Conservation (phyloP, 2,888 invertebrate species). For the Julus scandinavius region DNA sequence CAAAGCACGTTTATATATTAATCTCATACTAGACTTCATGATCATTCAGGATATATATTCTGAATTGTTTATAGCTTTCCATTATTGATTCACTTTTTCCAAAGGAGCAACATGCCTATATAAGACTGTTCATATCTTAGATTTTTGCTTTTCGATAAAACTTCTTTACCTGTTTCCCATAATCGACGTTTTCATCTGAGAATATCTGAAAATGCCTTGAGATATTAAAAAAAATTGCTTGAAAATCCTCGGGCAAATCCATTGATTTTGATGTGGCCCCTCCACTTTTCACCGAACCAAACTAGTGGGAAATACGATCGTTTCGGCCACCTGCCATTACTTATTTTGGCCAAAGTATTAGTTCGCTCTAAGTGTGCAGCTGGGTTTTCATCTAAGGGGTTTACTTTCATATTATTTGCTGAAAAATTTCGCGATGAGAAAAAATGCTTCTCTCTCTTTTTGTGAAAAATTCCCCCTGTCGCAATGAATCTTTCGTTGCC, state of each 20-base stretch:
- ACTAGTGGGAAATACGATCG: not conserved
- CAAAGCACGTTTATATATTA: no score
- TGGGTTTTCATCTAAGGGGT: not conserved
- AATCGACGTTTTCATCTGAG: conserved; percentile 18
- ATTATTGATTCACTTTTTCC: not conserved
- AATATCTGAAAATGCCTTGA: not conserved
- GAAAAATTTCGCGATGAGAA: not conserved
- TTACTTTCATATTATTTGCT: not conserved
- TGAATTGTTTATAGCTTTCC: not conserved
- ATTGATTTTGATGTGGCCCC: not conserved
- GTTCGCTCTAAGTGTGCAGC: conserved; percentile 5
- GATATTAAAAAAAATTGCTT: conserved; percentile 7
- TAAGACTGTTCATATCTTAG: not conserved
- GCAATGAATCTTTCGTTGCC: not conserved
- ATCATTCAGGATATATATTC: no score
- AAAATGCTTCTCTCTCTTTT: no score
- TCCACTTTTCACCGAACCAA: not conserved
- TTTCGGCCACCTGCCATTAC: not conserved
- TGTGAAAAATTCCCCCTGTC: not conserved
- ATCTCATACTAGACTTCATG: no score
- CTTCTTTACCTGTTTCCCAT: not conserved
- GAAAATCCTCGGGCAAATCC: not conserved
- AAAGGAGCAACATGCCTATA: not conserved
- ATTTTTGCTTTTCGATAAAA: not conserved
- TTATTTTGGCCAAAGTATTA: conserved; percentile 18